phyloP scores from a whole-genome alignment of 2,888 invertebrate genomes.

The Sepioteuthis lessoniana region DNA sequence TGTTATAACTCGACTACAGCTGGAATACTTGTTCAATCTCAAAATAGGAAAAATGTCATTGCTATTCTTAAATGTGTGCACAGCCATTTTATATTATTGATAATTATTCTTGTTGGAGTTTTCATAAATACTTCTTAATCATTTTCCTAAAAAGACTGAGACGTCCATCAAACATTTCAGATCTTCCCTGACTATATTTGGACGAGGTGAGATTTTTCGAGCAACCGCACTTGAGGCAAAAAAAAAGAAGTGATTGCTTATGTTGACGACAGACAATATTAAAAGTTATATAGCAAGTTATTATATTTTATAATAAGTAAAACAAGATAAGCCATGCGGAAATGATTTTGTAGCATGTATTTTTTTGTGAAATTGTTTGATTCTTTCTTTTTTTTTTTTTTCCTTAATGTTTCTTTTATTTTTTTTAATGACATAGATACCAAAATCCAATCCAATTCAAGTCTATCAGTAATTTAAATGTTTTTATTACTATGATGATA shows the following conservation, averaged over 20 bases:
- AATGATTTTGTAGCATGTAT: background rate
- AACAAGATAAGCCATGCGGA: background rate
- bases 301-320: background rate
- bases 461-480: background rate
- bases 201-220: conserved; percentile 20
- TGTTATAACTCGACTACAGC: background rate
- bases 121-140: background rate
- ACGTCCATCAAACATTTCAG: conserved; percentile 6
- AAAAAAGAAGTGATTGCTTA: background rate
- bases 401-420: too few relatives aligned
- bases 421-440: too few relatives aligned
- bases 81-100: too few relatives aligned
- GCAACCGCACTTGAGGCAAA: background rate
- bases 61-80: too few relatives aligned
- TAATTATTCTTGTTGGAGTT: background rate
- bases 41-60: too few relatives aligned
- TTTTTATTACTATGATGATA: background rate
- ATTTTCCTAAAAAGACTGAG: background rate
- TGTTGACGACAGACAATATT: background rate
- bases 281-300: background rate
- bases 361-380: background rate
- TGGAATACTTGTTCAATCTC: too few relatives aligned
- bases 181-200: background rate
- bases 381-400: background rate
- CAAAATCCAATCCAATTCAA: background rate